phyloP scores from a whole-genome alignment of 2,797 vertebrate species.

The Mus caroli region DNA sequence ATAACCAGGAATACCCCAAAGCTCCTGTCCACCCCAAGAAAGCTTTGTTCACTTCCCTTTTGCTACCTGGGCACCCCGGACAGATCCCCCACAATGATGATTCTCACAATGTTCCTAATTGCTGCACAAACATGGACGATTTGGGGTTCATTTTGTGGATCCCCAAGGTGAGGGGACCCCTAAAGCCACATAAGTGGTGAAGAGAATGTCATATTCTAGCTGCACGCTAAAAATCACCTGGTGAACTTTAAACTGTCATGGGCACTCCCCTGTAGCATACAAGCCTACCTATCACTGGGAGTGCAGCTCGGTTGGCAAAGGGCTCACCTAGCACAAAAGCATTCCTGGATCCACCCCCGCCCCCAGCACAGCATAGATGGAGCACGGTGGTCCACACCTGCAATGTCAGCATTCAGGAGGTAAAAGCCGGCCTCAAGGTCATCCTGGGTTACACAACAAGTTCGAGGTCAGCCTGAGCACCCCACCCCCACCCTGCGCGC shows the following conservation, averaged over 20 bases:
- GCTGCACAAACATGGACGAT: background rate
- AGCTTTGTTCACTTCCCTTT: accelerated
- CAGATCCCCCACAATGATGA: background rate
- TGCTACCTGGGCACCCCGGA: background rate
- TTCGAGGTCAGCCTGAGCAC: background rate
- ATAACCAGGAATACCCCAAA: background rate
- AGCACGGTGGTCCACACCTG: too few species aligned
- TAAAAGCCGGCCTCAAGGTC: background rate
- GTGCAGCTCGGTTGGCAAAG: background rate
- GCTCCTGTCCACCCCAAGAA: background rate
- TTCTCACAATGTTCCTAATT: background rate
- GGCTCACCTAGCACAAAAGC: too few species aligned
- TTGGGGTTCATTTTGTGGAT: background rate
- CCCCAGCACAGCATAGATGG: background rate
- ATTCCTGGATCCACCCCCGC: background rate
- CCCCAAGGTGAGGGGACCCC: background rate
- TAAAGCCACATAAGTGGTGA: background rate
- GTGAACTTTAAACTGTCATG: background rate
- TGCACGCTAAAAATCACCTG: background rate
- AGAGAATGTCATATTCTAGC: background rate
- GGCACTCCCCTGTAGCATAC: background rate
- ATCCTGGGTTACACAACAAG: background rate
- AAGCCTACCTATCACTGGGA: background rate
- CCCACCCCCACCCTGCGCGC: too few species aligned
- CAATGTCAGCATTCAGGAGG: background rate